Conservation (phyloP, 2,888 invertebrate species). For the Deroplatys truncata region DNA sequence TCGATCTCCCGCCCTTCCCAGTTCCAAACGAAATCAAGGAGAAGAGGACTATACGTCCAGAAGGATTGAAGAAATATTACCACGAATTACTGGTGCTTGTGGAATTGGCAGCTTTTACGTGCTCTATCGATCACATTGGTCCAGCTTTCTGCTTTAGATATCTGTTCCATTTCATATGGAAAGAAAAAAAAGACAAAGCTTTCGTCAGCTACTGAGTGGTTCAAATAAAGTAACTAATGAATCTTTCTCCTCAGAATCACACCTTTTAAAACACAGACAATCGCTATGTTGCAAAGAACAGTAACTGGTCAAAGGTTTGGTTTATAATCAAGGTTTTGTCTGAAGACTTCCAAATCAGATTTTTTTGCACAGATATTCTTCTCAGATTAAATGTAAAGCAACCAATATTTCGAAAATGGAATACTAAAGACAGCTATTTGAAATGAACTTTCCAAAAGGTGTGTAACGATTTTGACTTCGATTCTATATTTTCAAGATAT, state of each 20-base stretch:
- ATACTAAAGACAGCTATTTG: too few relatives aligned
- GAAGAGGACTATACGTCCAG: not conserved
- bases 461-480: too few relatives aligned
- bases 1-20: not conserved
- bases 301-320: too few relatives aligned
- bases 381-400: too few relatives aligned
- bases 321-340: too few relatives aligned
- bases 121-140: conserved; percentile 1
- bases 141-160: not conserved
- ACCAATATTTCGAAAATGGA: too few relatives aligned
- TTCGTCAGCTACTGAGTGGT: not conserved
- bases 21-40: not conserved
- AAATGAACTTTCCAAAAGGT: too few relatives aligned
- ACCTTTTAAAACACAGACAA: not conserved
- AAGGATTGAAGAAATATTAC: not conserved
- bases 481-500: too few relatives aligned
- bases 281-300: too few relatives aligned
- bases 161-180: not conserved
- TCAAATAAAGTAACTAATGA: not conserved
- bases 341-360: too few relatives aligned
- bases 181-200: not conserved
- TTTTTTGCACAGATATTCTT: too few relatives aligned
- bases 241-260: not conserved
- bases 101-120: conserved; percentile 10
- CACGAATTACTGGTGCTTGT: not conserved